phyloP scores from a whole-genome alignment of 2,888 invertebrate genomes.

The Griposia aprilina region DNA sequence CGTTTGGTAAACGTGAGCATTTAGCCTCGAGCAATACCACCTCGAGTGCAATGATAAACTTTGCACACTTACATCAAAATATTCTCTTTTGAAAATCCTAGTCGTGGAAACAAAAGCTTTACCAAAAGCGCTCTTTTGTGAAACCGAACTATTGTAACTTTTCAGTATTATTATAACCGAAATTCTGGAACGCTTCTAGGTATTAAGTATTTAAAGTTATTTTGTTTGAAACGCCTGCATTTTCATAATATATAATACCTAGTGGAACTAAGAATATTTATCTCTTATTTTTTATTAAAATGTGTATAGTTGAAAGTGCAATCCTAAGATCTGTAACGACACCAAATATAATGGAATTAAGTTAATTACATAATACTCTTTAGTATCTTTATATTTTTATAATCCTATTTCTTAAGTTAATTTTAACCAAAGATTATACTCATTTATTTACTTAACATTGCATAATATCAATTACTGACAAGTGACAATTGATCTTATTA shows the following conservation, averaged over 20 bases:
- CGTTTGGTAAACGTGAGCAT: not conserved
- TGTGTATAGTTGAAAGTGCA: constrained; percentile 35
- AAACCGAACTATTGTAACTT: not conserved
- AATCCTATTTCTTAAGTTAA: constrained; percentile 16
- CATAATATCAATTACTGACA: not conserved
- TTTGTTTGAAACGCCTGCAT: not conserved
- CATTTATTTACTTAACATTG: not conserved
- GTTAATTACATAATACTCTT: constrained; percentile 8
- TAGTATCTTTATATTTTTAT: not conserved
- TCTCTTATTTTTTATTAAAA: not conserved
- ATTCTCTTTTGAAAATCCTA: not conserved
- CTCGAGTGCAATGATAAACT: not conserved
- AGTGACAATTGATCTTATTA: not conserved
- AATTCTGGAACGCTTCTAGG: not conserved
- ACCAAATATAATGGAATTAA: constrained; percentile 51
- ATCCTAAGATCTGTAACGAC: constrained; percentile 54
- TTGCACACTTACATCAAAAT: not conserved
- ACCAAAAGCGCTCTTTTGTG: not conserved
- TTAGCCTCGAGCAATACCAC: not conserved
- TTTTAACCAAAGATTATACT: constrained; percentile 19
- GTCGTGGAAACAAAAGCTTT: not conserved
- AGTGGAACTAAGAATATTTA: constrained; percentile 5
- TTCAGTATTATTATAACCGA: not conserved
- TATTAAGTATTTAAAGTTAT: not conserved
- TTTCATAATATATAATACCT: not conserved